Evolutionary conservation across 2,888 invertebrate species (phyloP), one percentile per base, ranked within the genome.

Genomic region (Dryobota labecula): DNA sequence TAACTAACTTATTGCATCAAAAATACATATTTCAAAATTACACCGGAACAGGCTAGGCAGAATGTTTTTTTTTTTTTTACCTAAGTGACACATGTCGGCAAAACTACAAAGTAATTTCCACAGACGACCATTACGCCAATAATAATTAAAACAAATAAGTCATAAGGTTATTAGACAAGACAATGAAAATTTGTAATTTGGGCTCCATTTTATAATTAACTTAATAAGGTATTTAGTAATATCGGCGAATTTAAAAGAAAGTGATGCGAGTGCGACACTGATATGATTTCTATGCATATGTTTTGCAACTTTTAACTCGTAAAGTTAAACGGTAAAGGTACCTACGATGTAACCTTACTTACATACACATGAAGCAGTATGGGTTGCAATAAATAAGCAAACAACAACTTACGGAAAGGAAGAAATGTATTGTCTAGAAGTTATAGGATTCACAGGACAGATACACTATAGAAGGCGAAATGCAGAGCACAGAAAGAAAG

Each of bases 91-190:
- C 24, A 36, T 73, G 30, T 61, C 75, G 43, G 51, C 33, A 57
- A 43, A 74, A 61, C 53, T 62, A 38, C 27, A 66, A 66, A 76
- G 70, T 9, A 41, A 53, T 38, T 30, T 27, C 2, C 0, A 1
- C 18, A 56, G 67, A 63, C 53, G 11, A 45, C 18, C 41, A 75
- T 53, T 57, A 27, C 2, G 18, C 3, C 8, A 56, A 43, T 65
- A 38, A 49, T 11, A 62, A 33, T 20, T 63, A 60, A 47, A 72
- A 61, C 41, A 73, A 68, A 51, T 47, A 53, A 53, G 0, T 41
- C 36, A 20, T 43, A 61, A 27, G 24, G 4, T 67, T 67, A 74
- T 80, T 65, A 70, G 13, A 18, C 15, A 13, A 53, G 27, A 45
- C 41, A 53, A 62, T 62, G 6, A 27, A 20, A 33, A 6, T 49